phyloP scores from a whole-genome alignment of 2,888 invertebrate species.

The Monoplex corrugatus region DNA sequence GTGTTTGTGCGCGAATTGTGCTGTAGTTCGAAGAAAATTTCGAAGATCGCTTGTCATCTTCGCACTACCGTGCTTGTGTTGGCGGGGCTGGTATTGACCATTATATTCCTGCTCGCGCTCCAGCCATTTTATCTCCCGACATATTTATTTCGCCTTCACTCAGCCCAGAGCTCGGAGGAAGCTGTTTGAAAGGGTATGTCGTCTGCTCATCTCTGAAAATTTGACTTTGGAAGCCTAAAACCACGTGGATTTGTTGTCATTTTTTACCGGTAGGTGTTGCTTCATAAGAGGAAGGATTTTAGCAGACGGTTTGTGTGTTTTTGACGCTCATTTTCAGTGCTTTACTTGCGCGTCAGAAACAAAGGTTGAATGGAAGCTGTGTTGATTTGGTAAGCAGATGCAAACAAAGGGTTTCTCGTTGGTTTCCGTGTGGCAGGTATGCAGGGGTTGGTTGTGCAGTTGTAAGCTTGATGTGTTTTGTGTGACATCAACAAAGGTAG shows the following conservation, averaged over 20 bases:
- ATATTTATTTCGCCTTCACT: conserved; percentile 54
- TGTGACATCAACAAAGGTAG: background rate
- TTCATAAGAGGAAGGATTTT: conserved; percentile 1
- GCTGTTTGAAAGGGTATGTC: conserved; percentile 45
- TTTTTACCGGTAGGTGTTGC: conserved; percentile 49
- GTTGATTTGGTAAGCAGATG: conserved; percentile 43
- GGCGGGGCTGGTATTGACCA: conserved; percentile 57
- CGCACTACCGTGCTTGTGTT: conserved; percentile 48
- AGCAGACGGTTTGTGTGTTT: conserved; percentile 22
- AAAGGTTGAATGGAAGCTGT: conserved; percentile 42
- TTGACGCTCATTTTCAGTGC: conserved; percentile 29
- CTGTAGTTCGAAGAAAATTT: conserved; percentile 51
- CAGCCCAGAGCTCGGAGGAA: conserved; percentile 48
- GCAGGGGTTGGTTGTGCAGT: background rate
- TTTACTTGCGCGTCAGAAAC: conserved; percentile 21
- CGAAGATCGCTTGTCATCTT: conserved; percentile 50
- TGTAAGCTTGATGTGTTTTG: conserved; percentile 1
- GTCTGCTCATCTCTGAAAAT: background rate
- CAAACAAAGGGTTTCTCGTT: conserved; percentile 30
- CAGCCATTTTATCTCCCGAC: conserved; percentile 59
- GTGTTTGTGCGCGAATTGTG: conserved; percentile 53
- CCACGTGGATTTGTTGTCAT: conserved; percentile 52
- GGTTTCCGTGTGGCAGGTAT: conserved; percentile 10
- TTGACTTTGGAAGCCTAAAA: conserved; percentile 46
- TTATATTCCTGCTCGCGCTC: conserved; percentile 56